Conservation (phyloP, 2,797 vertebrate species). For the Hephaestus fuliginosus region DNA sequence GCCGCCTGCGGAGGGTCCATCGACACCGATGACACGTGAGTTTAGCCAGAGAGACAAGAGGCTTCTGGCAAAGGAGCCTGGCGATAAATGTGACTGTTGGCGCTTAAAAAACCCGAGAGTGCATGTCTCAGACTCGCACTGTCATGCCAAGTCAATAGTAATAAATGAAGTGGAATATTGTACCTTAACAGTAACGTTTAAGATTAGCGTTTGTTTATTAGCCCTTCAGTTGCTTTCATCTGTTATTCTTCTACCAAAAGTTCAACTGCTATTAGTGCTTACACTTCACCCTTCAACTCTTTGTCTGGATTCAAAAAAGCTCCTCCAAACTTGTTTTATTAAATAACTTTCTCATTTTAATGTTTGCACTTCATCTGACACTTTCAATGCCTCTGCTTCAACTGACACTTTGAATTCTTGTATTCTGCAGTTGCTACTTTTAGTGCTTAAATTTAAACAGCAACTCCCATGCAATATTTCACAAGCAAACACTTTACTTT, state of each 20-base stretch:
- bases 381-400: not conserved
- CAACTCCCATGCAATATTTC: not conserved
- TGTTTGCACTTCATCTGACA: not conserved
- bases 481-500: not conserved
- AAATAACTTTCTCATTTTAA: not conserved
- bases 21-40: conserved; percentile 97
- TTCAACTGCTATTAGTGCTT: not conserved
- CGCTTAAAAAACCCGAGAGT: not conserved
- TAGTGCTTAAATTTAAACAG: not conserved
- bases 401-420: not conserved
- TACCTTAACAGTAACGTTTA: not conserved
- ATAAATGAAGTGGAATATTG: conserved; percentile 6
- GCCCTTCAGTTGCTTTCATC: not conserved
- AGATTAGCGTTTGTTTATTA: not conserved
- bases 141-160: not conserved
- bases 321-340: not conserved
- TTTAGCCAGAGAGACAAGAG: conserved; percentile 33
- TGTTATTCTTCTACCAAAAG: no score
- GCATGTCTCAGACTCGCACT: not conserved
- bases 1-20: conserved; percentile 94
- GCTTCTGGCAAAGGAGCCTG: not conserved
- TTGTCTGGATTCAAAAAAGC: not conserved
- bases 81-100: conserved; percentile 6
- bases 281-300: not conserved
- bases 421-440: not conserved